Evolutionary conservation across 2,797 vertebrate genomes (phyloP), one percentile per base, ranked within the genome.

Genomic region (Bovichtus diacanthus): DNA sequence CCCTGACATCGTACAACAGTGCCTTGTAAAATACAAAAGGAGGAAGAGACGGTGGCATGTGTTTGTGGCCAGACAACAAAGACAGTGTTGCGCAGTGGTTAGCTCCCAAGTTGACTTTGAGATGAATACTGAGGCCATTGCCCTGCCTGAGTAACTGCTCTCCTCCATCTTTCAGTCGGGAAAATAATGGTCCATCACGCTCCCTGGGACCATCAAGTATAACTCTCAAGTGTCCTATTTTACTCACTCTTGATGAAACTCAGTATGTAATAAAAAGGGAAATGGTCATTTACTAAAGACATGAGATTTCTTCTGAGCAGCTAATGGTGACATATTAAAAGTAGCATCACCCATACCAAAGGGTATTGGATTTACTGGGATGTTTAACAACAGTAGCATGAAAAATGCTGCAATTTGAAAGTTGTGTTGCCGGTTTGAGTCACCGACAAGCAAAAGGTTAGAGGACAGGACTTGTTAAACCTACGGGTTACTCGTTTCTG

Each of bases 271-370:
- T 76, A 84, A 90, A 53, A 56, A 88, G 72, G 71, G 80, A 80
- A 88, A 84, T 39, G 6, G 63, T 74, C 9, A 81, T 80, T 88
- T 70, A 83, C 64, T 34, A 73, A 49, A 79, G 73, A 81, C 44
- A 78, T 56, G 31, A 68, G 34, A 80, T 84, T 79, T 86, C 88
- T 83, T 84, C 85, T 67, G 90, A 91, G 91, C 88, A 92, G 91
- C 91, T 91, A 88, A 88, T 27, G 44, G 56, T 34, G 81, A 82
- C 46, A 76, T 81, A 63, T 61, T 83, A 67, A 75, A 86, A 76
- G 69, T 75, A 73, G 29, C 23, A 38, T 68, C 38, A 31, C 55
- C 65, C 31, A 15, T 64, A 67, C 9, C 27, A 70, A 34, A 41
- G 51, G 54, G 64, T 56, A 44, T 6, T 50, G 71, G 44, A 55